Base-by-base conservation (phyloP, 1,140 invertebrate species). In the Argopecten irradians region DNA sequence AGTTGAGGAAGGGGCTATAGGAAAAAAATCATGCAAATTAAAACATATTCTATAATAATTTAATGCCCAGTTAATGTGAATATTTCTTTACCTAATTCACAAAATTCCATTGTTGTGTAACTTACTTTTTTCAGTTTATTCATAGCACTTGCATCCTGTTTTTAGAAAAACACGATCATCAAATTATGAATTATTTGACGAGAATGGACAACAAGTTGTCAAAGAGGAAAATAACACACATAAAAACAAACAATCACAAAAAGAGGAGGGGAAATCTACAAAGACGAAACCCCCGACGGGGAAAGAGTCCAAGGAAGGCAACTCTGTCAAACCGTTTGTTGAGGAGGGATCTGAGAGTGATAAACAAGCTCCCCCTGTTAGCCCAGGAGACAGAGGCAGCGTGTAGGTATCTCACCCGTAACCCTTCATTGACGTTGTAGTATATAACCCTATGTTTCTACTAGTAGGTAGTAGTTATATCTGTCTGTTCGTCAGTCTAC, bases 151-250 rank as follows among this genome's bases (percentile, higher is more conserved):
- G 55, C 55, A n/a, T 71, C 55, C 55, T 71, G 22, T 71, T 71
- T 71, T 71, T 71, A 71, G 55, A 71, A 71, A 71, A 71, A 71
- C 55, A 71, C 55, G 55, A 71, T 71, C 55, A 71, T 71, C 55
- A 71, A 71, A 71, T 71, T 71, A 71, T 71, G 55, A 71, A 71
- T 71, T 71, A 71, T 71, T 71, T 71, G 55, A 71, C 28, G 55
- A 71, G 55, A 71, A 71, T 28, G 55, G 55, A 71, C 19, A 28
- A 28, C 55, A 22, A 28, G 55, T 71, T 71, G 55, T 71, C 16
- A 71, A 28, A 71, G 55, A 71, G 28, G 55, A 71, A 28, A 46
- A 46, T 46, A 71, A 71, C n/a, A 71, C 55, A 28, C 55, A 71
- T 28, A 71, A n/a, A 71, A 8, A 71, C 8, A 71, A 71, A 71